A percentile compares a stretch with the other conserved stretches of the same genome.
Conservation (phyloP, 2,888 invertebrate species). For the Meteorus cinctellus region DNA sequence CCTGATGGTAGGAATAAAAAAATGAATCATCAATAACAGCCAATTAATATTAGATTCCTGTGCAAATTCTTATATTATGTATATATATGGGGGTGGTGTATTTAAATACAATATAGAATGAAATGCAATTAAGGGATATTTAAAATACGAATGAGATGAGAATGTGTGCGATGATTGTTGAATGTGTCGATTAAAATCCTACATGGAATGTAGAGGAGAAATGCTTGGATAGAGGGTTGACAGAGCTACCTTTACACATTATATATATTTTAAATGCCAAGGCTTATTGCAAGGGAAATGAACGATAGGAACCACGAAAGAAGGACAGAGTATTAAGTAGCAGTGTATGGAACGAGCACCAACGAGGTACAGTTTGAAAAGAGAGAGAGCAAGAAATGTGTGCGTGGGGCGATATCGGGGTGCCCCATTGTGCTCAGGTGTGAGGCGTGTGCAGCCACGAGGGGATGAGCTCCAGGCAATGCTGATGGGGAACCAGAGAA, state of each 20-base stretch:
- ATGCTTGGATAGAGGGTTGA: slow-evolving; percentile 33
- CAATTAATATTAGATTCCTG: slow-evolving; percentile 12
- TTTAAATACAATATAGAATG: background rate
- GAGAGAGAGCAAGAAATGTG: slow-evolving; percentile 28
- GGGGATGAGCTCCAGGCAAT: slow-evolving; percentile 44
- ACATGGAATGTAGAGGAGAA: slow-evolving; percentile 22
- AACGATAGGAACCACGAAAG: background rate
- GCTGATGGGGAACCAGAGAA: slow-evolving; percentile 40
- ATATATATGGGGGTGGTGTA: background rate
- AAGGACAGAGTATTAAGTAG: slow-evolving; percentile 39
- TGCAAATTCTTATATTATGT: slow-evolving; percentile 19
- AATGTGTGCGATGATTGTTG: background rate
- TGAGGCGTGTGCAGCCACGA: slow-evolving; percentile 68
- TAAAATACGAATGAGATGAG: background rate
- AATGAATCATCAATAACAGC: background rate
- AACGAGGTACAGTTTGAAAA: slow-evolving; percentile 36
- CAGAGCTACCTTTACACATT: slow-evolving; percentile 41
- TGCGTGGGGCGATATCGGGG: slow-evolving; percentile 64
- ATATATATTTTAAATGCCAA: slow-evolving; percentile 6
- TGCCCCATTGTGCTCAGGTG: slow-evolving; percentile 72
- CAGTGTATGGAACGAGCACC: background rate
- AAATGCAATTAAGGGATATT: background rate
- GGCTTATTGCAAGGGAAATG: background rate
- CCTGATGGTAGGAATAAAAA: slow-evolving; percentile 24
- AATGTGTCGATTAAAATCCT: slow-evolving; percentile 15